Percentiles rank a stretch among this genome's conserved stretches.
Evolutionary conservation across 2,797 vertebrate species (phyloP).

Genomic region (Thamnophis elegans): DNA sequence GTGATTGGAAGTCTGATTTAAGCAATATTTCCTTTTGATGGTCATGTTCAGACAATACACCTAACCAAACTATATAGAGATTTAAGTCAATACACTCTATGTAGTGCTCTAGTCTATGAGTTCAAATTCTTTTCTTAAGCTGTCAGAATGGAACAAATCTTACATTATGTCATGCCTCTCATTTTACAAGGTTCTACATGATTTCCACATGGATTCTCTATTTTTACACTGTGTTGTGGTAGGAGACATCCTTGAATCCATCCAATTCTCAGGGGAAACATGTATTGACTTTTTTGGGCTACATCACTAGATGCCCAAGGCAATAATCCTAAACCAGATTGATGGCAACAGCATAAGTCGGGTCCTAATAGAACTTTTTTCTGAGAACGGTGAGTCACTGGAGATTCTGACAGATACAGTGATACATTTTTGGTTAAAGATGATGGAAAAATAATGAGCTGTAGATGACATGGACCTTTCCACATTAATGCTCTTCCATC

Average conservation of each 20-base stretch:
- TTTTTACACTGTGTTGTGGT: background rate
- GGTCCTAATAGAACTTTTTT: background rate
- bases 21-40: background rate
- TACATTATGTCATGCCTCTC: background rate
- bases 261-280: background rate
- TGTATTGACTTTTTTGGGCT: background rate
- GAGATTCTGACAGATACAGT: background rate
- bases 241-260: background rate
- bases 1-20: background rate
- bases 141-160: background rate
- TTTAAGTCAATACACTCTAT: background rate
- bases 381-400: background rate
- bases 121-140: background rate
- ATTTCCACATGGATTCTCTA: background rate
- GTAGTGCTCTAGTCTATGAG: background rate
- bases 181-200: background rate
- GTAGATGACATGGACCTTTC: background rate
- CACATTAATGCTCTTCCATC: background rate
- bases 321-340: background rate
- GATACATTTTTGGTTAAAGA: background rate
- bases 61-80: background rate
- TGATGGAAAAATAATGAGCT: background rate
- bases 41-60: background rate
- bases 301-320: background rate
- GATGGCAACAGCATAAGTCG: background rate